Conservation (phyloP, 2,113 vertebrate genomes). For the Anarrhichthys ocellatus region DNA sequence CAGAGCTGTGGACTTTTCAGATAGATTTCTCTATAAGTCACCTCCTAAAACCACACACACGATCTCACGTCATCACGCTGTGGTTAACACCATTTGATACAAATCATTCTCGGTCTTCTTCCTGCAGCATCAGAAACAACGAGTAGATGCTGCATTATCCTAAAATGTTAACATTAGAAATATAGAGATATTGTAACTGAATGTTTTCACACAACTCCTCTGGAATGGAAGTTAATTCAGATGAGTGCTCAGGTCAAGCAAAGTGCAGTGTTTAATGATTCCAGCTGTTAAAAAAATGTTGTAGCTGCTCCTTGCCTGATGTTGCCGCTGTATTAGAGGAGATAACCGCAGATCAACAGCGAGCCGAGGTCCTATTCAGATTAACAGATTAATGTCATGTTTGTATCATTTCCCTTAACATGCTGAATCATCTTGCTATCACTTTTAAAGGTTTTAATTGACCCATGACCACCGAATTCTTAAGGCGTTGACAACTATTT, state of each 20-base stretch:
- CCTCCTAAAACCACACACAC: background rate
- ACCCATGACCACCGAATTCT: background rate
- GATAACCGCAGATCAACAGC: conserved; percentile 27
- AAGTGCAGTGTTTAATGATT: background rate
- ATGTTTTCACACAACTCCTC: background rate
- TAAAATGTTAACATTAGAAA: background rate
- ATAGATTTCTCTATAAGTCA: conserved; percentile 15
- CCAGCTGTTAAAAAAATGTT: background rate
- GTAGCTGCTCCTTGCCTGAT: background rate
- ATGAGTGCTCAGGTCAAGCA: background rate
- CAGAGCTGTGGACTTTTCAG: background rate
- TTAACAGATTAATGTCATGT: background rate
- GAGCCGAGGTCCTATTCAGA: conserved; percentile 13
- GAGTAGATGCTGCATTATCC: background rate
- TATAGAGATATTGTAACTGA: background rate
- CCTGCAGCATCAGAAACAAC: background rate
- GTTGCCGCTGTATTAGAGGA: background rate
- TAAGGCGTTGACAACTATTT: background rate
- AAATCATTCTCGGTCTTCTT: conserved; percentile 1
- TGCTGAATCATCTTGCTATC: background rate
- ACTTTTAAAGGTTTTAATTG: background rate
- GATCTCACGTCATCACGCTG: background rate
- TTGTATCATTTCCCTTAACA: background rate
- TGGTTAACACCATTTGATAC: conserved; percentile 17
- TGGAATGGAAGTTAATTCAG: background rate